Evolutionary conservation across 2,797 vertebrate species (phyloP).

Genomic region (Danio choprae): DNA sequence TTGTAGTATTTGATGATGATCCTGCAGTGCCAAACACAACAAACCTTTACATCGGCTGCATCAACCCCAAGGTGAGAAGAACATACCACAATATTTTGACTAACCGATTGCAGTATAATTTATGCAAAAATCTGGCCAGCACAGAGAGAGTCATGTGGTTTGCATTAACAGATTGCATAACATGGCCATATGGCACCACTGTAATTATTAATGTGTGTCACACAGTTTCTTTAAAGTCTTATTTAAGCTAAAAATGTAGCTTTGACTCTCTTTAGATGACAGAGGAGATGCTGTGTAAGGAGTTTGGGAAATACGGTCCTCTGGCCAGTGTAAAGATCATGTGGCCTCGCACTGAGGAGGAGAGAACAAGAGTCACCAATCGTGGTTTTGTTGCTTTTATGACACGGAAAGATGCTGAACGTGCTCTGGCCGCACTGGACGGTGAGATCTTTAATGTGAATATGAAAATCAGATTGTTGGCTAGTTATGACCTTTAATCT

Average conservation of each 20-base stretch:
- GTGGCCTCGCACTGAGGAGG: conserved; percentile 86
- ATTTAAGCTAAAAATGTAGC: neutral
- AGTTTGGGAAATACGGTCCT: conserved; percentile 85
- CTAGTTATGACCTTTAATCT: neutral
- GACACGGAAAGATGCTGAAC: conserved; percentile 84
- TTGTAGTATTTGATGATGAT: conserved; percentile 81
- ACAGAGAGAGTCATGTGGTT: neutral
- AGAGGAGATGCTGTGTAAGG: conserved; percentile 85
- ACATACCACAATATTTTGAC: neutral
- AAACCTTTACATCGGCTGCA: conserved; percentile 85
- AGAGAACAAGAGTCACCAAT: conserved; percentile 81
- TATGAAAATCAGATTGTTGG: neutral
- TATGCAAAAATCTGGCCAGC: neutral
- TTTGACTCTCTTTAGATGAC: conserved; percentile 76
- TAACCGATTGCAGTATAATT: neutral
- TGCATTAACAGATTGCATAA: conserved; percentile 6
- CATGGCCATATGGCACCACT: conserved; percentile 9
- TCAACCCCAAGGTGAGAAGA: conserved; percentile 81
- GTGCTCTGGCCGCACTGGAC: conserved; percentile 81
- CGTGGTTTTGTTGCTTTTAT: conserved; percentile 86
- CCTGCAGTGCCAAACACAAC: conserved; percentile 79
- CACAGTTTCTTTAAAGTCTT: neutral
- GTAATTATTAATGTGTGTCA: conserved; percentile 1
- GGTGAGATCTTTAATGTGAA: conserved; percentile 64
- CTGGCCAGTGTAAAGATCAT: conserved; percentile 87